Conservation (phyloP, 2,888 invertebrate species). For the Gibbula magus region DNA sequence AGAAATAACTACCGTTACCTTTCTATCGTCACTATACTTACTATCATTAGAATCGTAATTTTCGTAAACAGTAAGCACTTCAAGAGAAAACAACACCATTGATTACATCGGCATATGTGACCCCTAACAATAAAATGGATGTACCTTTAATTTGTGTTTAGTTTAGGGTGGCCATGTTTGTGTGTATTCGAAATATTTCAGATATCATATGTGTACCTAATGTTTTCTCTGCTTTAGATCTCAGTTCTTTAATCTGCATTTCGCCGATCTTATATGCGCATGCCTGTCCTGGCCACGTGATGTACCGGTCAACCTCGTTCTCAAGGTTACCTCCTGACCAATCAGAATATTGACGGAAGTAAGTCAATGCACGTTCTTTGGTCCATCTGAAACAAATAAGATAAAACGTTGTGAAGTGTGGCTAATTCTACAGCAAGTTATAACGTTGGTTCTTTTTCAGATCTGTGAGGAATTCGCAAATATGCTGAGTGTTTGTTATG, state of each 20-base stretch:
- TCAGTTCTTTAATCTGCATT: conserved; percentile 59
- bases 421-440: no score
- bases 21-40: no score
- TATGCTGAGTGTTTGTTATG: no score
- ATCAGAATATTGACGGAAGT: conserved; percentile 40
- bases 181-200: not conserved
- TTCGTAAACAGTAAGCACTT: not conserved
- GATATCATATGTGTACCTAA: conserved; percentile 54
- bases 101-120: no score
- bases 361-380: conserved; percentile 59
- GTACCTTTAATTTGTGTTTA: no score
- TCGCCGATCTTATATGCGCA: conserved; percentile 67
- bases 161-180: no score
- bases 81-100: not conserved
- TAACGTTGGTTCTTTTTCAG: no score
- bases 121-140: no score
- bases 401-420: no score
- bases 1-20: no score
- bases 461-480: no score
- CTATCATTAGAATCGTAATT: no score
- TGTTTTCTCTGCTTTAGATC: conserved; percentile 57
- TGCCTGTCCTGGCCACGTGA: conserved; percentile 71
- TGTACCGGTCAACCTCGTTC: conserved; percentile 67
- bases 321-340: conserved; percentile 28
- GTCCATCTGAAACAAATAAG: conserved; percentile 57